Conservation (phyloP, 2,888 invertebrate genomes). For the Drosophila mettleri region DNA sequence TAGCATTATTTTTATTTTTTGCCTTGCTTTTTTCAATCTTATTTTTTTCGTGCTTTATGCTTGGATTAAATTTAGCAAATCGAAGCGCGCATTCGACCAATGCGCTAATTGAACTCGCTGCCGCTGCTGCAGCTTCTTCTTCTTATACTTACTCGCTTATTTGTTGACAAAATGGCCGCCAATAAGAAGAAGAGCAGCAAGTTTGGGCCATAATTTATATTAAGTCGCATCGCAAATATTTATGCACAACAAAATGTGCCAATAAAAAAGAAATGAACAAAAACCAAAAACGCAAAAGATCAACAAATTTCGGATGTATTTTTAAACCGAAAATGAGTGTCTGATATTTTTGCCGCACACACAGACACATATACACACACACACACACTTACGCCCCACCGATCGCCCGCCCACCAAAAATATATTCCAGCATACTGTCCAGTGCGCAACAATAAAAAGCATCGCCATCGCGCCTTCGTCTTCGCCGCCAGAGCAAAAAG, state of each 20-base stretch:
- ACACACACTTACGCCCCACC: not conserved
- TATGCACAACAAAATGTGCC: constrained; percentile 40
- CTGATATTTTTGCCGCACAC: constrained; percentile 12
- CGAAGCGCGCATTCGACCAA: constrained; percentile 61
- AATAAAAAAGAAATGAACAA: constrained; percentile 5
- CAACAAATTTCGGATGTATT: constrained; percentile 40
- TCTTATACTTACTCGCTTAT: constrained; percentile 22
- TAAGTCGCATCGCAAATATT: constrained; percentile 63
- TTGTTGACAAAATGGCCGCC: constrained; percentile 59
- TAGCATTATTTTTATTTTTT: constrained; percentile 24
- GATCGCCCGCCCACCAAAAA: constrained; percentile 5
- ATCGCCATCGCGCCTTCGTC: constrained; percentile 17
- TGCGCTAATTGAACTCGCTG: constrained; percentile 73
- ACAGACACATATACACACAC: not conserved
- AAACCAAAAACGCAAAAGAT: constrained; percentile 4
- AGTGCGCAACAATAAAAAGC: constrained; percentile 23
- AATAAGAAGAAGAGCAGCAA: constrained; percentile 18
- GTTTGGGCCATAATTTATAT: constrained; percentile 57
- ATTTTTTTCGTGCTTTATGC: constrained; percentile 68
- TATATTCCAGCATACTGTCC: constrained; percentile 7
- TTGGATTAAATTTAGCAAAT: constrained; percentile 80
- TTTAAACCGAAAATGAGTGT: constrained; percentile 51
- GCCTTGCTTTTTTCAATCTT: constrained; percentile 23
- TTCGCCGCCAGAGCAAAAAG: constrained; percentile 36
- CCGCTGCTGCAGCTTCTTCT: constrained; percentile 36